phyloP scores from a whole-genome alignment of 2,113 vertebrate species.

The Etia nguti region DNA sequence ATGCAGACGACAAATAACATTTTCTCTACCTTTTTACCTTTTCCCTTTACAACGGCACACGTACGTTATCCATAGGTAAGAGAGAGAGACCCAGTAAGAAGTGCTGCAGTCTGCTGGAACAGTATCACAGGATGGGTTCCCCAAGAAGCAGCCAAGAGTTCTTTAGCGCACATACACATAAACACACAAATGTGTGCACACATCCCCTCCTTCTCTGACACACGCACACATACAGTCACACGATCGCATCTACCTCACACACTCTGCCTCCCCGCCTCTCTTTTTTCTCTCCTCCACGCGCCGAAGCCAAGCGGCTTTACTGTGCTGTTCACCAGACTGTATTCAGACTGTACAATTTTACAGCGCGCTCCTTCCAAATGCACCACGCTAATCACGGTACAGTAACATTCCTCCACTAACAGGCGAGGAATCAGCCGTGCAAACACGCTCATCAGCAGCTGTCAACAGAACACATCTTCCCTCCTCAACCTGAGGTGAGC shows the following conservation, averaged over 20 bases:
- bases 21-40: neutral
- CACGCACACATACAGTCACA: neutral
- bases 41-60: neutral
- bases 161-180: neutral
- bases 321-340: neutral
- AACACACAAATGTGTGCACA: neutral
- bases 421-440: neutral
- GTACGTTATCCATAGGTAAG: neutral
- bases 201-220: neutral
- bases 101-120: constrained; percentile 53
- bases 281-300: neutral
- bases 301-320: neutral
- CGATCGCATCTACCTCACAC: constrained; percentile 10
- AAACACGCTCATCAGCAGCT: neutral
- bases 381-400: constrained; percentile 11
- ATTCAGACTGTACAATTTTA: neutral
- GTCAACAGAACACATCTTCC: neutral
- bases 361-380: constrained; percentile 6
- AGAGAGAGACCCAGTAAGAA: neutral
- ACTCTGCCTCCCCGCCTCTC: neutral
- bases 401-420: neutral
- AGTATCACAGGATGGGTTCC: constrained; percentile 43
- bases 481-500: neutral
- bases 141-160: constrained; percentile 34
- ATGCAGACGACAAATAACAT: neutral